Evolutionary conservation across 2,888 invertebrate species (phyloP), one percentile per base, ranked within the genome.

Genomic region (Phanerotoma sp.): DNA sequence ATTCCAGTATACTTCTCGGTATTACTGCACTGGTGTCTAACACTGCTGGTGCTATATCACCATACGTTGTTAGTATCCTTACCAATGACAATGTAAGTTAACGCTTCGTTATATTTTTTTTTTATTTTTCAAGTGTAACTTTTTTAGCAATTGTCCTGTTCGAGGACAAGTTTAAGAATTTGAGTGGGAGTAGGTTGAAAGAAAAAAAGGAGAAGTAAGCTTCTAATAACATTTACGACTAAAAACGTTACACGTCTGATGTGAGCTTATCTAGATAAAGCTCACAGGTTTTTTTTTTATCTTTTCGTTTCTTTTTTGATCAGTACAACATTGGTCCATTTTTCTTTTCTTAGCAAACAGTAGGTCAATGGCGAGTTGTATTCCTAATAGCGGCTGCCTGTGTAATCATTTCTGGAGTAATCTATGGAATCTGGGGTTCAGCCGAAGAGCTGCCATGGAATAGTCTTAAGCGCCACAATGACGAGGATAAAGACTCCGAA

Each of bases 61-160:
- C 87, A 2, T 73, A 79, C 1, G 78, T 86, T 13, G 86, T 86
- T 22, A 86, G 86, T 18, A 68, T 79, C 46, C 70, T 87, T 11
- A 87, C 86, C 0, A 79, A 81, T 48, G 79, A 82, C 62, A 86
- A 86, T 71, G 86, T 86, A 76, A 83, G 83, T 79, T 60, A 53
- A 20, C 9, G 11, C 5, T n/a, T 46, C 16, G 18, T 5, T 13
- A 42, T 5, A 56, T 25, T 41, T n/a, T 7, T 44, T 28, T 10
- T 15, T n/a, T n/a, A n/a, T n/a, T n/a, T n/a, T n/a, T n/a, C n/a
- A n/a, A n/a, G n/a, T n/a, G n/a, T n/a, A n/a, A n/a, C n/a, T n/a
- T n/a, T n/a, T n/a, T n/a, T n/a, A n/a, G n/a, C n/a, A n/a, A n/a
- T n/a, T n/a, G n/a, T n/a, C n/a, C n/a, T n/a, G n/a, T n/a, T n/a